Conservation (phyloP, 2,888 invertebrate genomes). For the Tachina fera region DNA sequence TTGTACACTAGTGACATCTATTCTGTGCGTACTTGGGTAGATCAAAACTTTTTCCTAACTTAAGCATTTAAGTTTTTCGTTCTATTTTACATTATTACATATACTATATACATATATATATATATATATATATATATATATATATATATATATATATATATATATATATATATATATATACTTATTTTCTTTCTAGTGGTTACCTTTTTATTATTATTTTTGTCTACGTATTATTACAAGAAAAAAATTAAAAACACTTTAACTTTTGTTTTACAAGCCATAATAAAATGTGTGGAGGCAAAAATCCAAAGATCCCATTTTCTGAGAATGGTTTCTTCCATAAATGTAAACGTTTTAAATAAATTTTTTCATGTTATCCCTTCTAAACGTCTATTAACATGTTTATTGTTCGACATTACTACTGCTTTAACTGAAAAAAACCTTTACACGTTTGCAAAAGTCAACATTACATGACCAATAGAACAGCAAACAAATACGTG, state of each 20-base stretch:
- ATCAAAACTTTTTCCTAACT: too few relatives aligned
- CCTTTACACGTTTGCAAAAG: slow-evolving; percentile 10
- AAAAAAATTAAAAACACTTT: not conserved
- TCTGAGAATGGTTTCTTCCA: too few relatives aligned
- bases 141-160: too few relatives aligned
- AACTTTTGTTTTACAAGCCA: not conserved
- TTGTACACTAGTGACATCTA: too few relatives aligned
- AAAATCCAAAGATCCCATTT: not conserved
- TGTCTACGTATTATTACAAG: not conserved
- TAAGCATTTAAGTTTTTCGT: too few relatives aligned
- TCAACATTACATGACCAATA: slow-evolving; percentile 13
- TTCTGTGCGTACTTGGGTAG: too few relatives aligned
- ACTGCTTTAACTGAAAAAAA: not conserved
- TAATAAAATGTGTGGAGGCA: not conserved
- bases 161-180: too few relatives aligned
- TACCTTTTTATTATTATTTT: too few relatives aligned
- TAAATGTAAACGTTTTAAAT: not conserved
- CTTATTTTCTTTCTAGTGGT: too few relatives aligned
- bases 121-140: too few relatives aligned
- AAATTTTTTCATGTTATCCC: not conserved
- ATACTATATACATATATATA: too few relatives aligned
- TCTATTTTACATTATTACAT: too few relatives aligned
- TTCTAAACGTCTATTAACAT: not conserved
- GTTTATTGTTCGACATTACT: not conserved
- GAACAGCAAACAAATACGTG: slow-evolving; percentile 31